A percentile compares a stretch with the other conserved stretches of the same genome.
These are phyloP conservation scores for Habropoda laboriosa DNA, from an alignment of 1,140 invertebrate species.

Conservation along the genomic window DNA sequence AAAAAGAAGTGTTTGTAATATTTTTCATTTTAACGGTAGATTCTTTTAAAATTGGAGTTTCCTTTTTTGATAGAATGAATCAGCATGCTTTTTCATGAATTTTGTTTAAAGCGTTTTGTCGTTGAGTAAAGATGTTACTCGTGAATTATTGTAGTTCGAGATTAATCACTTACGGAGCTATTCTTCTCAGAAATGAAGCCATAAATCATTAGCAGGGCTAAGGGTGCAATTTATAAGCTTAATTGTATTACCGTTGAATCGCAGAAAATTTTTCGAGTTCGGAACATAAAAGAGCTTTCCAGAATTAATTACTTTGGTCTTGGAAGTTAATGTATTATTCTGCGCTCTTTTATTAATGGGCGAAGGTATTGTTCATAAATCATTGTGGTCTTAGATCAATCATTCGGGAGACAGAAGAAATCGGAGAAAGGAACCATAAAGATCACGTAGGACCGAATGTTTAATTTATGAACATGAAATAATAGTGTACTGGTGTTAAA, in stretches of 20 bases:
- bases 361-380: not conserved
- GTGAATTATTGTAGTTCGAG: not conserved
- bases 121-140: not conserved
- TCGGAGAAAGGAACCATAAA: not conserved
- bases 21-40: no score
- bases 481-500: not conserved
- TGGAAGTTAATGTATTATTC: not conserved
- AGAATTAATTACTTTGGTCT: not conserved
- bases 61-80: no score
- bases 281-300: not conserved
- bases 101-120: no score
- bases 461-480: not conserved
- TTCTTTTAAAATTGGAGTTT: no score
- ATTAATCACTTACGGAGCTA: not conserved
- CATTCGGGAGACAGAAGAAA: not conserved
- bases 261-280: not conserved
- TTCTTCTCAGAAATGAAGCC: not conserved
- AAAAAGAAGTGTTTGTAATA: no score
- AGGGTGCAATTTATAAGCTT: constrained; percentile 5
- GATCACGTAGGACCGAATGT: not conserved
- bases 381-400: not conserved
- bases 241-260: constrained; percentile 11
- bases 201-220: not conserved
- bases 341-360: not conserved
- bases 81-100: no score